phyloP scores from a whole-genome alignment of 2,797 vertebrate genomes.

The Nyctibius grandis region DNA sequence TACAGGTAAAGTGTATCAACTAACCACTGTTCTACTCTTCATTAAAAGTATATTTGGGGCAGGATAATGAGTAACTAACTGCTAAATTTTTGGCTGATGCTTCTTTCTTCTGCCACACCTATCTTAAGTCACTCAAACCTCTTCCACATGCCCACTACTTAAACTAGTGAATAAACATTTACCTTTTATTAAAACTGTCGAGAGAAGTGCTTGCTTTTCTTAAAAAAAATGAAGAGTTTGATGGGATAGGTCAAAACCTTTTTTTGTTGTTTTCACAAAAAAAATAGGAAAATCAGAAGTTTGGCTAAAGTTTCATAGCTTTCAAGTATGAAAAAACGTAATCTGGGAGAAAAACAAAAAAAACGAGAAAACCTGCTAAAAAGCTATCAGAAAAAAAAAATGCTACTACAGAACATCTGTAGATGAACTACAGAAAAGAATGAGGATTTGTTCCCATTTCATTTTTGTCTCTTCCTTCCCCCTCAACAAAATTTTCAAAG shows the following conservation, averaged over 20 bases:
- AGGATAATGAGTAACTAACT: not conserved
- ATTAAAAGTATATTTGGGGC: not conserved
- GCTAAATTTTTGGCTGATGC: not conserved
- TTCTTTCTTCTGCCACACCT: not conserved
- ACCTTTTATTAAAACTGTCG: not conserved
- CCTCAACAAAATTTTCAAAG: not conserved
- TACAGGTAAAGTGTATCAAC: not conserved
- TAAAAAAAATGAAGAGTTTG: not conserved
- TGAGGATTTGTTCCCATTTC: not conserved
- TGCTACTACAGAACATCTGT: not conserved
- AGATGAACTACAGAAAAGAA: not conserved
- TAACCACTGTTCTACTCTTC: not conserved
- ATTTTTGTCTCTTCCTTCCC: not conserved
- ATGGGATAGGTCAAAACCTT: not conserved
- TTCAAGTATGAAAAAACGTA: not conserved
- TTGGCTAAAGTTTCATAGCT: not conserved
- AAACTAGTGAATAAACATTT: not conserved
- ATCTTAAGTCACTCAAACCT: not conserved
- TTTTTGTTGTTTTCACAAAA: not conserved
- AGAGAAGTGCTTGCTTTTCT: not conserved
- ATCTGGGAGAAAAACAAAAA: not conserved
- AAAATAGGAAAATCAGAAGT: not conserved
- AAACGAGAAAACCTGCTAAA: not conserved
- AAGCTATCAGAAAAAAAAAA: not conserved
- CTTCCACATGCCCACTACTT: not conserved